These are phyloP conservation scores for Aegotheles bennettii DNA, from an alignment of 2,113 vertebrate genomes.

Conservation along the genomic window DNA sequence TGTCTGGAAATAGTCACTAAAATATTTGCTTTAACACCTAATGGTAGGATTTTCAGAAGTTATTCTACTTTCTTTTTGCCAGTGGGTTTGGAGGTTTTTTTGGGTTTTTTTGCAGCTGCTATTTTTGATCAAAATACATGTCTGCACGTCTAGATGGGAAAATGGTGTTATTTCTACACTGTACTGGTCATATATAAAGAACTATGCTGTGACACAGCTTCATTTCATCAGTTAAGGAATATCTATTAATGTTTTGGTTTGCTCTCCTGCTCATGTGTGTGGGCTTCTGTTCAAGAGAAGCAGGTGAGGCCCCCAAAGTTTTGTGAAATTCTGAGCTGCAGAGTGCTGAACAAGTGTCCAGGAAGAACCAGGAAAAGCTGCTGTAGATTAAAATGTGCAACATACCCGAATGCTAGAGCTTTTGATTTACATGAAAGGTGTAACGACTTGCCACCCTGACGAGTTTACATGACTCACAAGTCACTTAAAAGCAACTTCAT, in stretches of 20 bases:
- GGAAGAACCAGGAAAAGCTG: neutral
- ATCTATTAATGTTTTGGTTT: neutral
- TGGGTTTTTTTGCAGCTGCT: neutral
- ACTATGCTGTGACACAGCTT: neutral
- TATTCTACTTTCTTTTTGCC: neutral
- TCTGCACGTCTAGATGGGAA: neutral
- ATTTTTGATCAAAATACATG: neutral
- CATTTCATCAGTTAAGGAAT: neutral
- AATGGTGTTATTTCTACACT: neutral
- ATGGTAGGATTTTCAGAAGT: neutral
- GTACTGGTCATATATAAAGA: neutral
- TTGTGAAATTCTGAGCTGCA: neutral
- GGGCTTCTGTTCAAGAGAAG: neutral
- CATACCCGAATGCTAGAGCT: neutral
- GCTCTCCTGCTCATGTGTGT: neutral
- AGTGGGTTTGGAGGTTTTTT: neutral
- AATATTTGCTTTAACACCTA: neutral
- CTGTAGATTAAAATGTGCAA: neutral
- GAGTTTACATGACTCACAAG: neutral
- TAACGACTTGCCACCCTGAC: neutral
- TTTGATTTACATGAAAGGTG: fast-evolving
- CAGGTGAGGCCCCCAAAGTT: neutral
- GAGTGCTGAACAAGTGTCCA: neutral
- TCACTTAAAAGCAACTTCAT: neutral
- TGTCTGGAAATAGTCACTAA: neutral